phyloP scores from a whole-genome alignment of 2,888 invertebrate genomes.

The Euzetes globulus region DNA sequence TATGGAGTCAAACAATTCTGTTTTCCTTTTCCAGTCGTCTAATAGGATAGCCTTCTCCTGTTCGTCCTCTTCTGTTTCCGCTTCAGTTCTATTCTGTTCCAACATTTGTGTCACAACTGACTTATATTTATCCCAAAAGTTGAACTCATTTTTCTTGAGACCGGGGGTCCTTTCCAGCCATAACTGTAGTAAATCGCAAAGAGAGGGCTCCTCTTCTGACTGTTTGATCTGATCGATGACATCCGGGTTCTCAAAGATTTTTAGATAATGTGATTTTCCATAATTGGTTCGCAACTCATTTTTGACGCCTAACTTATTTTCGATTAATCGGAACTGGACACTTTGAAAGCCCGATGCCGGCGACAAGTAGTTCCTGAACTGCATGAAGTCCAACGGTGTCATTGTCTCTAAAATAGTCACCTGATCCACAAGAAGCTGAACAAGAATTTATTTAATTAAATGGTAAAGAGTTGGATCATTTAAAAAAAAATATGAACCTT shows the following conservation, averaged over 20 bases:
- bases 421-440: conserved; percentile 86
- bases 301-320: conserved; percentile 73
- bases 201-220: conserved; percentile 75
- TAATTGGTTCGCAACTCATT: conserved; percentile 80
- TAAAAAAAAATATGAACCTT: conserved; percentile 56
- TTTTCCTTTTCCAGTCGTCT: conserved; percentile 33
- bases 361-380: conserved; percentile 76
- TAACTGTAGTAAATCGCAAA: conserved; percentile 72
- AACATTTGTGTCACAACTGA: conserved; percentile 56
- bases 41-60: neutral
- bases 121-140: conserved; percentile 90
- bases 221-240: conserved; percentile 57
- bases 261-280: conserved; percentile 76
- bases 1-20: conserved; percentile 77
- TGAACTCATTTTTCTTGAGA: conserved; percentile 67
- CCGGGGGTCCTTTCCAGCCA: conserved; percentile 96
- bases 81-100: conserved; percentile 58
- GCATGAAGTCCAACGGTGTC: conserved; percentile 98
- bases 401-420: conserved; percentile 96
- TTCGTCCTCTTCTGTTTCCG: conserved; percentile 56
- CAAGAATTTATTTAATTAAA: neutral
- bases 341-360: conserved; percentile 98
- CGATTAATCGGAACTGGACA: conserved; percentile 85
- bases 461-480: neutral
- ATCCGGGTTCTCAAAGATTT: conserved; percentile 67